Base-by-base conservation (phyloP, 2,888 invertebrate species). In the Ophraella communa region DNA sequence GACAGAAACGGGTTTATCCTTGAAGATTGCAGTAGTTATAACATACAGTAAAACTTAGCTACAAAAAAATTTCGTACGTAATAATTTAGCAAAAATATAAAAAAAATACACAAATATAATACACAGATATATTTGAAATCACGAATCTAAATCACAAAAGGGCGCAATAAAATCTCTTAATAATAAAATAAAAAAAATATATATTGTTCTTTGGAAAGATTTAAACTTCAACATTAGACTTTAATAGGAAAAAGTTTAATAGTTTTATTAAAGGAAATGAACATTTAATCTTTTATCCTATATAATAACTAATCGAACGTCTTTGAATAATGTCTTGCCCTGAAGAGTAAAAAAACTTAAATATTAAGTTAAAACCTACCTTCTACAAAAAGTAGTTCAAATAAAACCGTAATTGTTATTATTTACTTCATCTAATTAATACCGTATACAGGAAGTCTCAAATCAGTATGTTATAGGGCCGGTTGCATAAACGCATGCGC, bases 31-130 rank as follows among this genome's bases (percentile, higher is more conserved):
- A 27, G 10, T 27, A 27, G 27, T 27, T 27, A 10, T 3, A 1
- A 27, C 27, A 27, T 27, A n/a, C n/a, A n/a, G n/a, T n/a, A n/a
- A n/a, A n/a, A n/a, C n/a, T n/a, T n/a, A n/a, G n/a, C n/a, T n/a
- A n/a, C n/a, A n/a, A 30, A 30, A 30, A 30, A 30, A 10, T 54
- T 35, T 58, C 56, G 23, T 66, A 71, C 60, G 64, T 68, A 71
- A 71, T 71, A 71, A 71, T 73, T 71, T 71, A 71, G 71, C 69
- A 66, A 71, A 71, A 71, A 73, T 73, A 73, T 71, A 73, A 69
- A 71, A 71, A 70, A 71, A 73, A 69, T 71, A 72, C 70, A 71
- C 64, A 67, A 66, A 67, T 67, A 66, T 64, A 69, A 66, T 67
- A 66, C 68, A 60, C 69, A 73, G 61, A 67, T 52, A 67, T 69